Evolutionary conservation across 2,888 invertebrate species (phyloP), one percentile per base, ranked within the genome.

Genomic region (Dicycla oo): DNA sequence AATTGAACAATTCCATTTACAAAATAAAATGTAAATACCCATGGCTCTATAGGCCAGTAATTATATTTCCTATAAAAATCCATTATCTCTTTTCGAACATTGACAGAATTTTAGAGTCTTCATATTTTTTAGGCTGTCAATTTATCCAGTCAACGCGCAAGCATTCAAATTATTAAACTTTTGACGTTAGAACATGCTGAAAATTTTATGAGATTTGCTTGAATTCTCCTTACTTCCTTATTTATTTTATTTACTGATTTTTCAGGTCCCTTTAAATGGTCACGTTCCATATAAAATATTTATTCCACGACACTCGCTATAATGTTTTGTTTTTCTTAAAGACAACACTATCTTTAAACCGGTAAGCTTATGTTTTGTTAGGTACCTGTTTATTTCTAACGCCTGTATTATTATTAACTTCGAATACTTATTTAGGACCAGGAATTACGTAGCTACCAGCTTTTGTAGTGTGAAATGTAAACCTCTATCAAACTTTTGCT

Each of bases 381-480:
- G 71, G 58, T 6, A 58, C 51, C 23, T 34, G 34, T 51, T 62
- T 69, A 40, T 63, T 60, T 58, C 15, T 60, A 51, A 45, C 8
- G 10, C 34, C 30, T 54, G 11, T 74, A 57, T 82, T 84, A 77
- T 81, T 69, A 61, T 61, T 67, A 75, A 81, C 71, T 79, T 80
- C 47, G 70, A 78, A 73, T 78, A 80, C 75, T 76, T 86, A 81
- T 86, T 77, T 84, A 73, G 83, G 83, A 73, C 69, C 67, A 26
- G 15, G 38, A 49, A 51, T 66, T 64, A 62, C 60, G 40, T 63
- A 13, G 60, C 49, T 69, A 34, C 34, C 20, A 83, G 79, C 73
- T 81, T 81, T 78, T 66, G 73, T 70, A 79, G 73, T 84, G 76
- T 75, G 63, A 79, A 71, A 80, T 77, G 75, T 84, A 84, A 84